Evolutionary conservation across 2,888 invertebrate genomes (phyloP).

Genomic region (Bedellia somnulentella): DNA sequence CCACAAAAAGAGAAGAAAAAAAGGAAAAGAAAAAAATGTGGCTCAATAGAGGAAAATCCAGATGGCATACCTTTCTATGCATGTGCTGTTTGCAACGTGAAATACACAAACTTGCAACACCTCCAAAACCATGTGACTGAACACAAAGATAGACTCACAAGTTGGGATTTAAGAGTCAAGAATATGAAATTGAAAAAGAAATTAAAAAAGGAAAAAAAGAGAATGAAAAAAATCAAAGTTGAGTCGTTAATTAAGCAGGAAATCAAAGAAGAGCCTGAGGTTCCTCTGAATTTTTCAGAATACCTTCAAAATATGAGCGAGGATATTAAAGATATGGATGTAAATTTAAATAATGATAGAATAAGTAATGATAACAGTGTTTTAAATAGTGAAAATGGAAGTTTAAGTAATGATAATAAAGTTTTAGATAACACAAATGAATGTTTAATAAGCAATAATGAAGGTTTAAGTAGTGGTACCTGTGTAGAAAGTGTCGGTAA

Average conservation of each 20-base stretch:
- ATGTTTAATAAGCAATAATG: too few relatives aligned
- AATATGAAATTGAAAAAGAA: constrained; percentile 28
- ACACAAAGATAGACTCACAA: constrained; percentile 40
- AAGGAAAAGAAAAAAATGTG: constrained; percentile 14
- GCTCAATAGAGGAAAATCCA: constrained; percentile 28
- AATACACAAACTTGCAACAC: constrained; percentile 23
- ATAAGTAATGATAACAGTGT: neutral
- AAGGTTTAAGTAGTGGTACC: constrained; percentile 8
- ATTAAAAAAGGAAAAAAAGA: constrained; percentile 30
- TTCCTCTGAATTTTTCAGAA: constrained; percentile 19
- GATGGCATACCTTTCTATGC: constrained; percentile 39
- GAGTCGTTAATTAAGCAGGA: constrained; percentile 13
- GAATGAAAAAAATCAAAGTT: constrained; percentile 19
- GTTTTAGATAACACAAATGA: constrained; percentile 6
- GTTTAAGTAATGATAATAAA: constrained; percentile 1
- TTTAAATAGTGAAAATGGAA: neutral
- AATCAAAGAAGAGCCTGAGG: constrained; percentile 28
- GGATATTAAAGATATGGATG: neutral
- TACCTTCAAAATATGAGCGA: constrained; percentile 1
- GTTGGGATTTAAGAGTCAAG: constrained; percentile 35
- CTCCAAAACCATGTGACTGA: constrained; percentile 34
- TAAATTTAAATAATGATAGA: neutral
- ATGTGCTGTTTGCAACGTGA: constrained; percentile 37
- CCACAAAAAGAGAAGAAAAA: constrained; percentile 11
- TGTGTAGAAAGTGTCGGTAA: constrained; percentile 8